phyloP scores from a whole-genome alignment of 2,888 invertebrate genomes.

The Aricia artaxerxes region DNA sequence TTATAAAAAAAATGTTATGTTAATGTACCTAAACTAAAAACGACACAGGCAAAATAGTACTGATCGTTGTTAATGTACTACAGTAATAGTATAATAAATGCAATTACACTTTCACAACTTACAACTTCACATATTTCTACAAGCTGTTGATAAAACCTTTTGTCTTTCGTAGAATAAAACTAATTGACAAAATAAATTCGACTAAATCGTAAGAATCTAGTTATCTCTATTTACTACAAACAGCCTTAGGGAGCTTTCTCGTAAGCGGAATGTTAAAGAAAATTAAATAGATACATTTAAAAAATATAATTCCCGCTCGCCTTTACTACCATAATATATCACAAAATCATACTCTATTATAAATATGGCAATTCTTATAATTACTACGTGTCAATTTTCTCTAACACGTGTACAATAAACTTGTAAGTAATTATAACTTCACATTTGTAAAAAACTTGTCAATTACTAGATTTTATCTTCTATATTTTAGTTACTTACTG shows the following conservation, averaged over 20 bases:
- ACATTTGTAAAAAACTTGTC: background rate
- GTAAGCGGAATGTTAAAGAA: slow-evolving; percentile 16
- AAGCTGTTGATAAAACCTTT: slow-evolving; percentile 9
- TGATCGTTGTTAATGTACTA: slow-evolving; percentile 27
- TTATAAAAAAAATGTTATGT: background rate
- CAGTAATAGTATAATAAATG: slow-evolving; percentile 32
- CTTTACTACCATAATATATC: slow-evolving; percentile 13
- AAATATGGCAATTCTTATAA: slow-evolving; percentile 31
- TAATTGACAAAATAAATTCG: slow-evolving; percentile 33
- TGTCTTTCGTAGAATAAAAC: slow-evolving; percentile 28
- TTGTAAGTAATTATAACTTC: background rate
- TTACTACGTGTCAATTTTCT: slow-evolving; percentile 37
- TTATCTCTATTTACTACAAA: slow-evolving; percentile 25
- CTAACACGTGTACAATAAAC: slow-evolving; percentile 24
- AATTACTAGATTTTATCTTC: background rate
- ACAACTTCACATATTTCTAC: slow-evolving; percentile 23
- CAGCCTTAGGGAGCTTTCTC: slow-evolving; percentile 10
- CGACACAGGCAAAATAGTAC: slow-evolving; percentile 5
- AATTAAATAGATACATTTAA: background rate
- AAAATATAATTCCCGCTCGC: background rate
- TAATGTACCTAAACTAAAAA: background rate
- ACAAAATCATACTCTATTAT: slow-evolving; percentile 3
- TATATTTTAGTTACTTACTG: background rate
- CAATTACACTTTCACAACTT: slow-evolving; percentile 28
- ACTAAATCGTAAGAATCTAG: slow-evolving; percentile 27